Conservation (phyloP, 2,113 vertebrate genomes). For the Pangasianodon hypophthalmus region DNA sequence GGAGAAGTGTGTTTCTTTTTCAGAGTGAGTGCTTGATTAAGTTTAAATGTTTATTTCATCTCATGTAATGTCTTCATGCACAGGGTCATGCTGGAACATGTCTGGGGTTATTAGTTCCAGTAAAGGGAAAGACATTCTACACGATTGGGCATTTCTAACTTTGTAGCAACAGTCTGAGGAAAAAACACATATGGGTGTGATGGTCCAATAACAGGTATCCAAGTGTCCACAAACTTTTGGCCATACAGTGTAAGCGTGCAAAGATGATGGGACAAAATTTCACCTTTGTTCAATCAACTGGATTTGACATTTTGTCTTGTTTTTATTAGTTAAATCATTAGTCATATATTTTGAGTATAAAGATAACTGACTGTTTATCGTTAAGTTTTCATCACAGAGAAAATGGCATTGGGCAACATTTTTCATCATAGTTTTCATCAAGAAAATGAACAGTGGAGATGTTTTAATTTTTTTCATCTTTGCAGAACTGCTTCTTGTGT, state of each 20-base stretch:
- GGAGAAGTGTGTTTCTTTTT: neutral
- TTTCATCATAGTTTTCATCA: neutral
- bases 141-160: no score
- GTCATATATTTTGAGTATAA: neutral
- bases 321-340: neutral
- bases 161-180: no score
- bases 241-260: neutral
- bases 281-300: neutral
- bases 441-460: neutral
- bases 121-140: neutral
- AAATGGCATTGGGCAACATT: neutral
- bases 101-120: neutral
- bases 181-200: no score
- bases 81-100: neutral
- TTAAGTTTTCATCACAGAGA: neutral
- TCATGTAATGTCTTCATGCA: neutral
- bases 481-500: neutral
- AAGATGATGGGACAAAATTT: neutral
- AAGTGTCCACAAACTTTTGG: no score
- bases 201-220: no score
- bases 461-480: neutral
- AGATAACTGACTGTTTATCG: neutral
- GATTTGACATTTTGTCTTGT: neutral
- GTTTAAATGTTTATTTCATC: neutral
- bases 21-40: neutral